A percentile compares a stretch with the other conserved stretches of the same genome.
Evolutionary conservation across 2,113 vertebrate genomes (phyloP).

Genomic region (Notiomystis cincta): DNA sequence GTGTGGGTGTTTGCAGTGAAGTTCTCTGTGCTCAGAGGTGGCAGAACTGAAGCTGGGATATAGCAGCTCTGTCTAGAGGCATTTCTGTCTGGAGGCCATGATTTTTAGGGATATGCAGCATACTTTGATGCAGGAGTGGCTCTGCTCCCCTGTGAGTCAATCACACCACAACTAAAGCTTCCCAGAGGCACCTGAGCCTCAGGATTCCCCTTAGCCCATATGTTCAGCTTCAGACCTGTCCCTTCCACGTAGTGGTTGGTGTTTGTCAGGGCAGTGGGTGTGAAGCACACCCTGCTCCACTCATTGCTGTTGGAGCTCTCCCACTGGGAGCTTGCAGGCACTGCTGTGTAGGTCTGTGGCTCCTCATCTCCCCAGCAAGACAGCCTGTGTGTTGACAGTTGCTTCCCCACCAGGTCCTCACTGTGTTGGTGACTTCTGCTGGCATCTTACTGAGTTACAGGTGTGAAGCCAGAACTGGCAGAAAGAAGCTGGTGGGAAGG

Average conservation of each 20-base stretch:
- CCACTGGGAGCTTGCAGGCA: fast-evolving
- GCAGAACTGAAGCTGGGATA: background rate
- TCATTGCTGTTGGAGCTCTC: background rate
- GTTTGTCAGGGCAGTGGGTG: background rate
- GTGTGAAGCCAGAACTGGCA: background rate
- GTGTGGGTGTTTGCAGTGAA: background rate
- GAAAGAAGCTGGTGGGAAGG: background rate
- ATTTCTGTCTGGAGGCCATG: background rate
- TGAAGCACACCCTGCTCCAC: background rate
- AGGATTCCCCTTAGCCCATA: background rate
- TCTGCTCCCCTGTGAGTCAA: background rate
- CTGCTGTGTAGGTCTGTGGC: background rate
- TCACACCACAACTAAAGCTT: background rate
- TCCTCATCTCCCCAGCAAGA: background rate
- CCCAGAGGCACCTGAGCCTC: background rate
- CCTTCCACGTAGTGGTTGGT: background rate
- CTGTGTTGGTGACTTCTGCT: background rate
- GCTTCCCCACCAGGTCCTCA: background rate
- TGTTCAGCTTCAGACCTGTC: background rate
- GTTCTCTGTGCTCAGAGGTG: background rate
- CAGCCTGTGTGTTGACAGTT: background rate
- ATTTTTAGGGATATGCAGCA: background rate
- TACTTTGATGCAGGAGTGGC: background rate
- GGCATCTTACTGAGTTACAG: background rate
- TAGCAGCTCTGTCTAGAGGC: background rate